Base-by-base conservation (phyloP, 2,797 vertebrate genomes). In the Gambelia wislizenii region DNA sequence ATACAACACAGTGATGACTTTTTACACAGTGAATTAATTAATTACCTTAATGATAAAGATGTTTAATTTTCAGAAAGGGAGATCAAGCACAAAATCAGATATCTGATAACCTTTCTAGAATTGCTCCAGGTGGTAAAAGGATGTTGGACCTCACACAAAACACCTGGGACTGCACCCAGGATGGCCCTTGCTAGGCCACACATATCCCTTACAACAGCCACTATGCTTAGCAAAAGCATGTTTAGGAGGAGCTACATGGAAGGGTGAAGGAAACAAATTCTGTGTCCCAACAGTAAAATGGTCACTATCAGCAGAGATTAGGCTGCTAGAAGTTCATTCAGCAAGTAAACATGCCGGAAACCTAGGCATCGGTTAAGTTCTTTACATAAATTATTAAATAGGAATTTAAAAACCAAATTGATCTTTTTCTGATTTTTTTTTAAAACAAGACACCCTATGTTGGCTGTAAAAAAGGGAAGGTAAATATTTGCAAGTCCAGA, bases 401-500 rank as follows among this genome's bases (percentile, higher is more conserved):
- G 44, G 88, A 74, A 79, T 47, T 93, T 94, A 83, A 94, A 76
- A 94, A 92, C 88, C 47, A 74, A 88, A 61, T 89, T 14, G 59
- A 90, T 92, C 44, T 81, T 91, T 27, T 89, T 94, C 86, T 93
- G 70, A 86, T 93, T 90, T 18, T 92, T 90, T 94, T 90, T 78
- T 82, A 91, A 90, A 95, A 90, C 78, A 7, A 92, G 4, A 69
- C 80, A 87, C 88, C 42, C 22, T 84, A 52, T 74, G 18, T 75
- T 89, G 83, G 75, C 84, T 92, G 93, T 92, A 94, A 83, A n/a
- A 94, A 95, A 96, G 89, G 91, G 93, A 95, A 95, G 84, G 93
- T 80, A 91, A 84, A 86, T 87, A 87, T 61, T 93, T 91, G 89
- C 6, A 84, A 95, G 93, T 94, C 95, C 91, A 94, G 85, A 93